phyloP scores from a whole-genome alignment of 2,113 vertebrate species.

The Reinhardtius hippoglossoides region DNA sequence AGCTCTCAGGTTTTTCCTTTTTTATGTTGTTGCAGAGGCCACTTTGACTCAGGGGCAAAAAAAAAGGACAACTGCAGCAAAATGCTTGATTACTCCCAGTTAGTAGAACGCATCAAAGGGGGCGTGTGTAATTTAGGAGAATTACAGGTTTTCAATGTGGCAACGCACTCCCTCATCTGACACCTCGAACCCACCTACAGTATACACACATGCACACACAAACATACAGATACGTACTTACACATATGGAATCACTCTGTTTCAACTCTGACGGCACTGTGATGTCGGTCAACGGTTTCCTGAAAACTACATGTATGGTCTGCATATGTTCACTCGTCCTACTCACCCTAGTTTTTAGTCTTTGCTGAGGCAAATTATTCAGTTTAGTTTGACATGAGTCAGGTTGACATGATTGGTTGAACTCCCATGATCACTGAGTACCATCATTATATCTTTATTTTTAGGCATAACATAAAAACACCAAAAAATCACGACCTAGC shows the following conservation, averaged over 20 bases:
- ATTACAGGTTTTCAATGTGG: conserved; percentile 60
- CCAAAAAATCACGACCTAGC: not conserved
- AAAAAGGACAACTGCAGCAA: conserved; percentile 26
- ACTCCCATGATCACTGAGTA: not conserved
- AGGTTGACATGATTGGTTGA: not conserved
- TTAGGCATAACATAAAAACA: conserved; percentile 1
- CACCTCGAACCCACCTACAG: conserved; percentile 7
- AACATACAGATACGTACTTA: conserved; percentile 8
- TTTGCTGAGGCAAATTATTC: not conserved
- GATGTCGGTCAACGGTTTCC: conserved; percentile 30
- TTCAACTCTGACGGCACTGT: conserved; percentile 7
- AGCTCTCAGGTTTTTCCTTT: conserved; percentile 35
- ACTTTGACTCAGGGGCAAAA: conserved; percentile 39
- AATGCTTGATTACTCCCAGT: conserved; percentile 47
- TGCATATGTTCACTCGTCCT: conserved; percentile 29
- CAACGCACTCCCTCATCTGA: conserved; percentile 41
- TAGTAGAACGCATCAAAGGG: conserved; percentile 22
- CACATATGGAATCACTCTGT: not conserved
- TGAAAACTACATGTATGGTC: conserved; percentile 22
- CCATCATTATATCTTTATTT: not conserved
- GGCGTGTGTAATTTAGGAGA: conserved; percentile 50
- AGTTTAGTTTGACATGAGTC: too few species aligned
- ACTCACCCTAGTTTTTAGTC: not conserved
- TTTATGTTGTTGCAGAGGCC: conserved; percentile 14
- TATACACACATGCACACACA: not conserved